Conservation (phyloP, 1,140 invertebrate genomes). For the Drosophila sucinea region DNA sequence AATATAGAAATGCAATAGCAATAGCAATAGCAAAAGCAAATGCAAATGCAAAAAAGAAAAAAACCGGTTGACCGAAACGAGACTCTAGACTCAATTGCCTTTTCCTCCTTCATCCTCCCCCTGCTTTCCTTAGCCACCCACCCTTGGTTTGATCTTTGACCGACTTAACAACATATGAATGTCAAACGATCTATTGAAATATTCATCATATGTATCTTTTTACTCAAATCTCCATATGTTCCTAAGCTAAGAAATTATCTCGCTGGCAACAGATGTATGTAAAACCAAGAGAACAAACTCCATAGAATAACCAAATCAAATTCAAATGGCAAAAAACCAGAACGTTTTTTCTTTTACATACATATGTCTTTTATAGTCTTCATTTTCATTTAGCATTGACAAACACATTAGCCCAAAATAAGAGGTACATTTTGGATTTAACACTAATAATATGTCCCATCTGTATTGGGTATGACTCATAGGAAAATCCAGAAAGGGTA, state of each 20-base stretch:
- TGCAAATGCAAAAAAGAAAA: background rate
- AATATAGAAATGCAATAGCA: conserved; percentile 5
- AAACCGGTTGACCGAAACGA: conserved; percentile 8
- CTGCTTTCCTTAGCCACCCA: background rate
- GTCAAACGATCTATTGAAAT: conserved; percentile 2
- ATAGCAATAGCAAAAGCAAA: no score
- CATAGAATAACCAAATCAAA: no score
- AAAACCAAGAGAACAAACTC: no score
- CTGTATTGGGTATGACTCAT: no score
- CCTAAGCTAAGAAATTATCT: background rate
- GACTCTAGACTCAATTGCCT: background rate
- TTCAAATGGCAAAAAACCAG: background rate
- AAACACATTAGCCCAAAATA: background rate
- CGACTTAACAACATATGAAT: conserved; percentile 10
- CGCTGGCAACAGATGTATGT: no score
- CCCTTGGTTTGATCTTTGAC: background rate
- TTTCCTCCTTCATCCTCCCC: no score
- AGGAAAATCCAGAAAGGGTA: no score
- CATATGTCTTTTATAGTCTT: background rate
- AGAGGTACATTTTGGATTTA: no score
- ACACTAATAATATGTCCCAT: no score
- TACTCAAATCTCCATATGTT: background rate
- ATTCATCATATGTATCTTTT: background rate
- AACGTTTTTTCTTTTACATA: background rate
- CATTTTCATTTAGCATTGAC: no score